A percentile compares a stretch with the other conserved stretches of the same genome.
Evolutionary conservation across 2,113 vertebrate species (phyloP).

Genomic region (Archilochus colubris): DNA sequence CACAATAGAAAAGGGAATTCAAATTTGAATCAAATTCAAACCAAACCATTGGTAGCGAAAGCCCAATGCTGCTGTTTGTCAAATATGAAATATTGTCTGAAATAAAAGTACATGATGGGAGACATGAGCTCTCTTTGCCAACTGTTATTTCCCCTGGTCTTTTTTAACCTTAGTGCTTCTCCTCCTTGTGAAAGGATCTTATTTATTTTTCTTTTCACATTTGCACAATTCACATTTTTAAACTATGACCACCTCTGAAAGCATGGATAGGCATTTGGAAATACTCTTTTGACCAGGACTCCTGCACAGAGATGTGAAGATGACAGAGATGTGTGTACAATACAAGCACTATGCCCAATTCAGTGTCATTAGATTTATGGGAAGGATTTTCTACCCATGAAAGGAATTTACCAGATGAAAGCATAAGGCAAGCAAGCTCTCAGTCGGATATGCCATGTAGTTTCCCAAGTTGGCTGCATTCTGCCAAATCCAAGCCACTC

Average conservation of each 20-base stretch:
- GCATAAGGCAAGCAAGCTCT: not conserved
- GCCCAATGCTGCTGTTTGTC: not conserved
- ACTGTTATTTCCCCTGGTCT: not conserved
- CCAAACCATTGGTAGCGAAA: not conserved
- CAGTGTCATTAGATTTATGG: not conserved
- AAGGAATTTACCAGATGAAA: slow-evolving; percentile 11
- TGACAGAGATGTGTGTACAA: not conserved
- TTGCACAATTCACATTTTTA: not conserved
- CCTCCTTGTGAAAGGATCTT: not conserved
- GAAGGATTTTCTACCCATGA: not conserved
- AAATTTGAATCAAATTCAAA: not conserved
- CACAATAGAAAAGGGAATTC: not conserved
- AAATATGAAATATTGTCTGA: not conserved
- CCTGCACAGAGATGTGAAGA: not conserved
- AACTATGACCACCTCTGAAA: not conserved
- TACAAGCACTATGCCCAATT: not conserved
- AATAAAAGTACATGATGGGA: not conserved
- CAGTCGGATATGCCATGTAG: not conserved
- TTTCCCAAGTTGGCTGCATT: not conserved
- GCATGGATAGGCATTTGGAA: not conserved
- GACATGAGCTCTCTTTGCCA: not conserved
- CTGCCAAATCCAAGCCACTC: not conserved
- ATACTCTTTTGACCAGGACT: not conserved
- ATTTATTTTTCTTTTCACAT: not conserved
- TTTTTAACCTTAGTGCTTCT: not conserved